Conservation (phyloP, 1,140 invertebrate species). For the Drusus annulatus region DNA sequence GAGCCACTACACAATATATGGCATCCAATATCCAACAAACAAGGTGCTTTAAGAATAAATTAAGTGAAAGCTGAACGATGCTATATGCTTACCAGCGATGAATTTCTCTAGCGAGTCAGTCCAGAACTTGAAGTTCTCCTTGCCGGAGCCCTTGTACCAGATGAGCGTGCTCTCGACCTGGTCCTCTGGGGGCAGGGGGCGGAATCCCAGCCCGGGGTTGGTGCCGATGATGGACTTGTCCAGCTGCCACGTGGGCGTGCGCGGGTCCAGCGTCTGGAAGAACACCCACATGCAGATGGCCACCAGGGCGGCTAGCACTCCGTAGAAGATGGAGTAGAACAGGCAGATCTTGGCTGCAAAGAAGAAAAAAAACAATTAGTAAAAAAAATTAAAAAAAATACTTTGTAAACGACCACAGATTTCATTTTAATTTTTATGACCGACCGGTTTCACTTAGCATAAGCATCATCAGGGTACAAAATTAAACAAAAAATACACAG, state of each 20-base stretch:
- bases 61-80: conserved; percentile 19
- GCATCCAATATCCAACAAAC: no score
- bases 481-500: no score
- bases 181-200: conserved; percentile 85
- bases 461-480: no score
- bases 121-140: conserved; percentile 85
- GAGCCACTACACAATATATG: no score
- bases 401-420: no score
- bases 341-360: conserved; percentile 88
- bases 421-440: no score
- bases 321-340: conserved; percentile 95
- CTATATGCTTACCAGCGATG: conserved; percentile 81
- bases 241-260: conserved; percentile 88
- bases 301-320: conserved; percentile 88
- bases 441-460: no score
- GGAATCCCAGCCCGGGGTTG: conserved; percentile 93
- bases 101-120: conserved; percentile 81
- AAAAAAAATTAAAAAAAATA: no score
- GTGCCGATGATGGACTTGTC: conserved; percentile 89
- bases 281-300: conserved; percentile 93
- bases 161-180: conserved; percentile 95
- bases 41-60: no score
- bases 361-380: neutral
- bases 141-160: conserved; percentile 87
- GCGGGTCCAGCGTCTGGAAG: conserved; percentile 90